Evolutionary conservation across 2,797 vertebrate genomes (phyloP), one percentile per base, ranked within the genome.

Genomic region (Lutjanus campechanus): DNA sequence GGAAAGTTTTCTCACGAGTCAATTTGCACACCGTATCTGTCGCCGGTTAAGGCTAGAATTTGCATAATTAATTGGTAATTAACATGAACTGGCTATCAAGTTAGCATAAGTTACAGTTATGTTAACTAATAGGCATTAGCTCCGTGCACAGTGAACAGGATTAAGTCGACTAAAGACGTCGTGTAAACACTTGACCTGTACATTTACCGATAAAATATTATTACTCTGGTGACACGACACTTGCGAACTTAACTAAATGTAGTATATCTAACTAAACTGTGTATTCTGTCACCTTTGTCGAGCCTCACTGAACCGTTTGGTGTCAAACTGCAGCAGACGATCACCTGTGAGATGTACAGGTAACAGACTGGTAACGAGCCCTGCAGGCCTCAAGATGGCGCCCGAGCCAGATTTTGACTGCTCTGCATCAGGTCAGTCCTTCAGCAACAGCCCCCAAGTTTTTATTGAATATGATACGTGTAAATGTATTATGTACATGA

Each of bases 321-420:
- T 29, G 50, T 56, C 66, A 11, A 50, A 8, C 29, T 4, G 29
- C 19, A 16, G 20, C 53, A 74, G 19, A 67, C 22, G 11, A 11
- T 36, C 54, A 51, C 44, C 56, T 0, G 1, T 10, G 54, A 11
- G 53, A 7, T 59, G 11, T 0, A 6, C 5, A 8, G n/a, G 17
- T 0, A 1, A 8, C 13, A 20, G 11, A 3, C 22, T 64, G 40
- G 91, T 87, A 77, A 79, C 15, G 58, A 81, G 12, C 8, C 19
- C 12, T 4, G 7, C 1, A 0, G 17, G 22, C 87, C 91, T 12
- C 81, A 36, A 90, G 92, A 84, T 84, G 90, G 87, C 85, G 86
- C 83, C 40, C 69, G 1, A 56, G 76, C 16, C 15, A 77, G 74
- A 25, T 40, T 70, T 80, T 84, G 41, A 0, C 12, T 16, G 46